phyloP scores from a whole-genome alignment of 2,888 invertebrate genomes.

The Octonoba sinensis region DNA sequence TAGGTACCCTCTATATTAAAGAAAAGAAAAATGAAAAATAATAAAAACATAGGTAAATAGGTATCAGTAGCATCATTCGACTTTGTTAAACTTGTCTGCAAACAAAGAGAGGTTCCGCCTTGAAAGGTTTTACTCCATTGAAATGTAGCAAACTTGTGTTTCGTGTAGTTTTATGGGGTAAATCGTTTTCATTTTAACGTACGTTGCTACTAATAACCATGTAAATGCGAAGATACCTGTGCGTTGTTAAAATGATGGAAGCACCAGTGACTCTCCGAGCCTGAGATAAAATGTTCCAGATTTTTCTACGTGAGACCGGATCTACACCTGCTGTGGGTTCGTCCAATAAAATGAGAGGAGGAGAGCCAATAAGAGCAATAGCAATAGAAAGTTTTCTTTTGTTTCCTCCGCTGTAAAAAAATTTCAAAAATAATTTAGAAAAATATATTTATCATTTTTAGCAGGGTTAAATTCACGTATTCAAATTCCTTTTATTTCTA shows the following conservation, averaged over 20 bases:
- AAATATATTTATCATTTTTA: neutral
- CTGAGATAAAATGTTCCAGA: constrained; percentile 65
- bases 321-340: constrained; percentile 67
- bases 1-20: too few relatives aligned
- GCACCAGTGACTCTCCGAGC: constrained; percentile 55
- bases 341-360: constrained; percentile 65
- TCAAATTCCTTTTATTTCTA: too few relatives aligned
- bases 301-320: constrained; percentile 66
- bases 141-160: neutral
- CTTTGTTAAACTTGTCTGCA: too few relatives aligned
- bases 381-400: constrained; percentile 66
- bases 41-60: too few relatives aligned
- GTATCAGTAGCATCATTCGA: too few relatives aligned
- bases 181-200: neutral
- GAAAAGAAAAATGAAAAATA: too few relatives aligned
- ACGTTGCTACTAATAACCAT: neutral
- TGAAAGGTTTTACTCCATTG: too few relatives aligned
- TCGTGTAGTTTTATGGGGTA: neutral
- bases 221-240: constrained; percentile 44
- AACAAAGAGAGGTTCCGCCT: too few relatives aligned
- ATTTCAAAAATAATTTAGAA: too few relatives aligned
- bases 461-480: neutral
- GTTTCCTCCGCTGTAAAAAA: constrained; percentile 64
- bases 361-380: constrained; percentile 65
- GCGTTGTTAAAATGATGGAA: constrained; percentile 65